A percentile compares a stretch with the other conserved stretches of the same genome.
Conservation (phyloP, 2,888 invertebrate genomes). For the Serrognathus titanus region DNA sequence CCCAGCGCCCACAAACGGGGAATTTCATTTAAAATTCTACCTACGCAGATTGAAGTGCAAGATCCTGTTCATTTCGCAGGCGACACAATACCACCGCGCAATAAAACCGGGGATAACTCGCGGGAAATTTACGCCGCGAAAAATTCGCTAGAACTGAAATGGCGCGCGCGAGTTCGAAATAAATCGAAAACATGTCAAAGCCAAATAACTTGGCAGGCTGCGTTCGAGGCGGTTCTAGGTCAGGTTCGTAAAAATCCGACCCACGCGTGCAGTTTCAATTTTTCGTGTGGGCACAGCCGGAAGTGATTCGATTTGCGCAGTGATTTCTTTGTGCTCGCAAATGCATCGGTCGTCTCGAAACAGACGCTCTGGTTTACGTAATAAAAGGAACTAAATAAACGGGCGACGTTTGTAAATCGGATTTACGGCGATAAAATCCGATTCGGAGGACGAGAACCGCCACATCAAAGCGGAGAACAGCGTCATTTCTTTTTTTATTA, state of each 20-base stretch:
- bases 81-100: background rate
- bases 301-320: too few relatives aligned
- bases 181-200: conserved; percentile 3
- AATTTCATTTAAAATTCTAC: background rate
- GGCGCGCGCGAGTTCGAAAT: background rate
- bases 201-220: conserved; percentile 5
- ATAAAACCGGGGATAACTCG: background rate
- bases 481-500: too few relatives aligned
- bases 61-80: conserved; percentile 4
- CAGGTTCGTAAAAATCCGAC: conserved; percentile 12
- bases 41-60: conserved; percentile 12
- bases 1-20: too few relatives aligned
- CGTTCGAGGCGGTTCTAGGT: conserved; percentile 9
- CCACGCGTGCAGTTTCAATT: conserved; percentile 2
- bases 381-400: too few relatives aligned
- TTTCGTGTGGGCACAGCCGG: background rate
- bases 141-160: background rate
- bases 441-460: too few relatives aligned
- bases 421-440: too few relatives aligned
- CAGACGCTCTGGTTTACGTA: too few relatives aligned
- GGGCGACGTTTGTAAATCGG: too few relatives aligned
- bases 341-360: too few relatives aligned
- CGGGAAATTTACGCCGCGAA: background rate
- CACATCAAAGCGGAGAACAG: too few relatives aligned
- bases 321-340: too few relatives aligned